Conservation (phyloP, 2,888 invertebrate genomes). For the Ophion costatus region DNA sequence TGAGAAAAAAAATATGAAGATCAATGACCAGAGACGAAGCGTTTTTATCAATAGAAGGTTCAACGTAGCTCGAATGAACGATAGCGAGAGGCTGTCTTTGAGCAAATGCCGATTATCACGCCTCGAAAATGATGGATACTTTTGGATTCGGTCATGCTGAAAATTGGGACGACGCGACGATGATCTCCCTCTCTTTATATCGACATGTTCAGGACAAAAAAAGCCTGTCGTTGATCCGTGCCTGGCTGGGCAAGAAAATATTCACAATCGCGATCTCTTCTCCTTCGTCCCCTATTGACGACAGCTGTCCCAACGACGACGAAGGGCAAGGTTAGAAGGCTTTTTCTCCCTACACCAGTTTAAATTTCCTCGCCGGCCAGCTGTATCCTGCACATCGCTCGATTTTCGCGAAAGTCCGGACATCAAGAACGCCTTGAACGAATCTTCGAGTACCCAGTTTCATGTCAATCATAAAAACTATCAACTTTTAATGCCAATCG, state of each 20-base stretch:
- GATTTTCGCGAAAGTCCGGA: conserved; percentile 26
- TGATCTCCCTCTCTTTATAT: conserved; percentile 29
- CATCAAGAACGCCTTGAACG: not conserved
- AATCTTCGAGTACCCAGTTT: no score
- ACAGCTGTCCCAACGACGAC: conserved; percentile 62
- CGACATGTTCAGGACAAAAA: conserved; percentile 5
- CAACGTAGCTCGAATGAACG: conserved; percentile 16
- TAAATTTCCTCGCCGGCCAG: conserved; percentile 55
- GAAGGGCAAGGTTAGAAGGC: conserved; percentile 42
- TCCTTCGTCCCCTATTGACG: conserved; percentile 39
- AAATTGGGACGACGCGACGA: conserved; percentile 50
- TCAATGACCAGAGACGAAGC: not conserved
- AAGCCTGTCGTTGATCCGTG: not conserved
- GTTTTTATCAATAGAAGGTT: conserved; percentile 4
- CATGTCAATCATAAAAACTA: no score
- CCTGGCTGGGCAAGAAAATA: conserved; percentile 30
- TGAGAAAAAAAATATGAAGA: not conserved
- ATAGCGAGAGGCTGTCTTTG: conserved; percentile 21
- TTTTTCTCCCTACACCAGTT: conserved; percentile 30
- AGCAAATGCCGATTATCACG: conserved; percentile 39
- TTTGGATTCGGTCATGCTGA: conserved; percentile 35
- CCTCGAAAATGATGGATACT: conserved; percentile 56
- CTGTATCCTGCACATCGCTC: conserved; percentile 29
- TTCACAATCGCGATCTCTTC: conserved; percentile 38
- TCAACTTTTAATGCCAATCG: no score